Evolutionary conservation across 2,797 vertebrate genomes (phyloP).

Genomic region (Scyliorhinus canicula): DNA sequence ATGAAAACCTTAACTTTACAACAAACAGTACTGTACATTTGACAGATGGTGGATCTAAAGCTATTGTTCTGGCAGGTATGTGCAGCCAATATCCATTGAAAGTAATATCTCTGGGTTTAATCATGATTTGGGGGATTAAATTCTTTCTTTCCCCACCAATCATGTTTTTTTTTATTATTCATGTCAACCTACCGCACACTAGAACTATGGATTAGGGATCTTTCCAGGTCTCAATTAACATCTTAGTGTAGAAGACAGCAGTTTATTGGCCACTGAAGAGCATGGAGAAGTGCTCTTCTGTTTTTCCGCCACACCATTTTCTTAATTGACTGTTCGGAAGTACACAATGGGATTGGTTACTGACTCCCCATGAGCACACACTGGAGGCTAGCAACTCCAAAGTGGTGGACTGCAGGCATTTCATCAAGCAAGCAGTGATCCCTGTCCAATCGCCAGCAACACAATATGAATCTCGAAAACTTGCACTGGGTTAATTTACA

Average conservation of each 20-base stretch:
- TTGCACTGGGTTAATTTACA: not conserved
- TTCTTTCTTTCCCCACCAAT: not conserved
- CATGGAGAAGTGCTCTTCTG: not conserved
- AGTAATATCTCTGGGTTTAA: not conserved
- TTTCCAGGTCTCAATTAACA: not conserved
- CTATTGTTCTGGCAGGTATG: conserved; percentile 53
- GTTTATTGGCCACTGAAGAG: not conserved
- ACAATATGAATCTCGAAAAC: not conserved
- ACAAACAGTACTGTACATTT: conserved; percentile 51
- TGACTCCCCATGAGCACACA: not conserved
- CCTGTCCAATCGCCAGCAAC: not conserved
- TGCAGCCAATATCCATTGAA: conserved; percentile 26
- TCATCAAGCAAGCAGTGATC: not conserved
- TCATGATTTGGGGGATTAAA: not conserved
- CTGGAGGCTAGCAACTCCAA: not conserved
- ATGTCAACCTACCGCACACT: not conserved
- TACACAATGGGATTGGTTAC: not conserved
- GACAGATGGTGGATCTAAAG: conserved; percentile 53
- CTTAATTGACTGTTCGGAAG: not conserved
- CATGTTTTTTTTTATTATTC: not conserved
- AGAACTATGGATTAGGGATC: not conserved
- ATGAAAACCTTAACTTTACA: conserved; percentile 47
- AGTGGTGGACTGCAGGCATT: not conserved
- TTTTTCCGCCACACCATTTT: not conserved
- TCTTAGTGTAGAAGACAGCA: not conserved